phyloP scores from a whole-genome alignment of 2,797 vertebrate species.

The Malacoraja senta region DNA sequence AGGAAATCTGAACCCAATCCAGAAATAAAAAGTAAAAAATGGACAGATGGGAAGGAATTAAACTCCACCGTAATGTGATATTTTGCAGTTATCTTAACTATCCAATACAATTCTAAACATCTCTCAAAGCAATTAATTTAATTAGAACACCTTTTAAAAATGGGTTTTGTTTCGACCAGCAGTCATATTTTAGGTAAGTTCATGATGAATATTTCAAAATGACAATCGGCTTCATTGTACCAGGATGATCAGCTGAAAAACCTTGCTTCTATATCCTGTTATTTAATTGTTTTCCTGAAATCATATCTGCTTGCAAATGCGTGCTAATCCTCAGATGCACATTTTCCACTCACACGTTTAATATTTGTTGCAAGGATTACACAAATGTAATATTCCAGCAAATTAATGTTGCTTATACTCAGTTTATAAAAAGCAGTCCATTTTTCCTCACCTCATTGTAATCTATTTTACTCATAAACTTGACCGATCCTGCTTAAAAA shows the following conservation, averaged over 20 bases:
- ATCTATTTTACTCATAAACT: neutral
- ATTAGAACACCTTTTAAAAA: neutral
- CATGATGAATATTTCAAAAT: neutral
- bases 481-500: neutral
- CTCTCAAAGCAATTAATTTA: neutral
- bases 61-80: neutral
- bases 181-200: neutral
- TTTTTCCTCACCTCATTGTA: neutral
- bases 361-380: neutral
- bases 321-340: neutral
- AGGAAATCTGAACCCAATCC: neutral
- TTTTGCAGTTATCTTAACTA: neutral
- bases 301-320: neutral
- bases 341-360: neutral
- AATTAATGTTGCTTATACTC: neutral
- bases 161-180: too few relatives aligned
- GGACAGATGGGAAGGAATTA: conserved; percentile 24
- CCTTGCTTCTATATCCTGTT: neutral
- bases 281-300: neutral
- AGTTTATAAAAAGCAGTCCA: neutral
- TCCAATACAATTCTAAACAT: neutral
- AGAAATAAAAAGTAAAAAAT: neutral
- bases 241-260: neutral
- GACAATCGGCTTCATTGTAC: neutral
- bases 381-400: neutral